Base-by-base conservation (phyloP, 2,113 vertebrate genomes). In the Mesocricetus auratus region DNA sequence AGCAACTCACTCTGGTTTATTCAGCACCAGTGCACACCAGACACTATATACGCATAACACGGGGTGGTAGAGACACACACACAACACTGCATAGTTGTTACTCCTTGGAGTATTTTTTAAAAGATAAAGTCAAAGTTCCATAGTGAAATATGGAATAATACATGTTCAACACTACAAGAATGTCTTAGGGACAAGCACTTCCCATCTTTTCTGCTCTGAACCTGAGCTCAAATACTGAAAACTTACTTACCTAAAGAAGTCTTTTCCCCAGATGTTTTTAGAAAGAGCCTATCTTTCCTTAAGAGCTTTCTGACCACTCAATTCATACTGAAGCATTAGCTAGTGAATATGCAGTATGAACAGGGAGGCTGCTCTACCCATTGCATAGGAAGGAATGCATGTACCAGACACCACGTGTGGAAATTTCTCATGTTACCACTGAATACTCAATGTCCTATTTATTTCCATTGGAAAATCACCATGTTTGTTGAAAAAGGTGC, bases 181-280 rank as follows among this genome's bases (percentile, higher is more conserved):
- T 68, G 42, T 86, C 86, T 39, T 93, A 16, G 36, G 3, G 16
- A 75, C 29, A 50, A 16, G 26, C 62, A 36, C 56, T 33, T 90
- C 31, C 26, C 8, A 89, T 45, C 50, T 64, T 93, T 93, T 73
- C 33, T 69, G 39, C 39, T 75, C n/a, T 60, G 66, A 15, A 69
- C 36, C 13, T 33, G 39, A 95, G 45, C 58, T 69, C 91, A 74
- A 39, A 21, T 26, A 77, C 29, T 79, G 5, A 89, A 90, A 95
- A 81, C 5, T 71, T 95, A 81, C 5, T 71, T 95, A 73, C 56
- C 53, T 88, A 92, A 42, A 13, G 31, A 94, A 95, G 15, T 16
- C 19, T 64, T 92, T 77, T n/a, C 71, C 71, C 39, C 91, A 96
- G 13, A 81, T 45, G 71, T 89, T 56, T 91, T 91, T 91, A 39